These are phyloP conservation scores for Austrofundulus limnaeus DNA, from an alignment of 2,113 vertebrate species.

Conservation along the genomic window DNA sequence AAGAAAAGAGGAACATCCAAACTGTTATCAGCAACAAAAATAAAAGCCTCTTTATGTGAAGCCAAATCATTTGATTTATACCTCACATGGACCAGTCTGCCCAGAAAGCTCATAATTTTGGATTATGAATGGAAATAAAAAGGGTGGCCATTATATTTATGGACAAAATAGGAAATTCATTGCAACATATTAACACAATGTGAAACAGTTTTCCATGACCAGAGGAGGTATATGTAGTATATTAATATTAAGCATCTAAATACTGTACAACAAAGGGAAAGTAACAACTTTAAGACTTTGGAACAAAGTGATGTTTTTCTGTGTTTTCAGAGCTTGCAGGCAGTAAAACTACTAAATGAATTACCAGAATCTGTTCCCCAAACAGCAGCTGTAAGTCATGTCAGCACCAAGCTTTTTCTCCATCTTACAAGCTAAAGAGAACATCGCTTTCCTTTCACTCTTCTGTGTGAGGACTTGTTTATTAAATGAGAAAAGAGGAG, in stretches of 20 bases:
- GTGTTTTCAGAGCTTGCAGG: conserved; percentile 7
- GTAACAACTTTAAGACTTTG: conserved; percentile 5
- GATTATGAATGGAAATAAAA: no score
- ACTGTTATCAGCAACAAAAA: background rate
- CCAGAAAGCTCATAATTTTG: no score
- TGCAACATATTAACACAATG: background rate
- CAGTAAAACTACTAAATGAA: conserved; percentile 36
- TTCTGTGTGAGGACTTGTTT: background rate
- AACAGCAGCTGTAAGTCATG: conserved; percentile 20
- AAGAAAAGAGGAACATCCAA: background rate
- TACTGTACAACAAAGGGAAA: conserved; percentile 12
- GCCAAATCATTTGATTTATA: no score
- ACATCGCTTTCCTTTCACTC: conserved; percentile 6
- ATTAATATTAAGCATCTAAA: conserved; percentile 18
- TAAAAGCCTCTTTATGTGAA: background rate
- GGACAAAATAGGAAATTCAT: background rate
- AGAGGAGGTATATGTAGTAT: conserved; percentile 10
- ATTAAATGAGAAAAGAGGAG: background rate
- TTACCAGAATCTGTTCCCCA: conserved; percentile 17
- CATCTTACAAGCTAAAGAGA: conserved; percentile 10
- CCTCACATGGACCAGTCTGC: no score
- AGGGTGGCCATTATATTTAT: conserved; percentile 14
- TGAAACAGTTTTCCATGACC: background rate
- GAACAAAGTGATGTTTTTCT: conserved; percentile 23
- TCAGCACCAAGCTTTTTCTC: conserved; percentile 15